Conservation (phyloP, 2,797 vertebrate species). For the Halcyon smyrnensis region DNA sequence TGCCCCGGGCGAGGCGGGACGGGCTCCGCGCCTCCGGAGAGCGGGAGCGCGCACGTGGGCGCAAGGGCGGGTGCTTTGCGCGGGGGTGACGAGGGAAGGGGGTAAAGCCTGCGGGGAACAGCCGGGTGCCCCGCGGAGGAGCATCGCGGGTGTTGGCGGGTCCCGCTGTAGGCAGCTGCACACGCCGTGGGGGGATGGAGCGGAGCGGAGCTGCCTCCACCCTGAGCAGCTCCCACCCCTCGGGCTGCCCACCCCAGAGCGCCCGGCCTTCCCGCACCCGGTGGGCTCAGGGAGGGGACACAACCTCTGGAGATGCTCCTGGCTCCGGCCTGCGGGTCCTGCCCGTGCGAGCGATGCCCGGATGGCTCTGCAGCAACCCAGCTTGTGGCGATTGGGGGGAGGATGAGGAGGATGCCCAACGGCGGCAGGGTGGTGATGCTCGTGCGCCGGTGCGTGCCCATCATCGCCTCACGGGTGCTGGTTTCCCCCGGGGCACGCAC, state of each 20-base stretch:
- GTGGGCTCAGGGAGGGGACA: background rate
- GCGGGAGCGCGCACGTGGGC: background rate
- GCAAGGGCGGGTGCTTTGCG: background rate
- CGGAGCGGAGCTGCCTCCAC: too few species aligned
- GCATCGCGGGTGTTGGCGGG: background rate
- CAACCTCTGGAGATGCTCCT: background rate
- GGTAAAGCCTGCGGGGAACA: background rate
- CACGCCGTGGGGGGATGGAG: background rate
- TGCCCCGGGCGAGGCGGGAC: background rate
- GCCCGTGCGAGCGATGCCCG: rapidly evolving
- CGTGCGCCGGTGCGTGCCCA: rapidly evolving
- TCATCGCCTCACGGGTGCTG: rapidly evolving
- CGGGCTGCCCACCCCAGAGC: rapidly evolving
- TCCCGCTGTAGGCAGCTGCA: rapidly evolving
- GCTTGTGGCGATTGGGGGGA: rapidly evolving
- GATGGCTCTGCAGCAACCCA: background rate
- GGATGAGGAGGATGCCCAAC: rapidly evolving
- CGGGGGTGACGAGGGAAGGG: background rate
- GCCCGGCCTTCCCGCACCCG: rapidly evolving
- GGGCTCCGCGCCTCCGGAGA: background rate
- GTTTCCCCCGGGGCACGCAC: rapidly evolving
- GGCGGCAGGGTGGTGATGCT: background rate
- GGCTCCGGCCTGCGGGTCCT: background rate
- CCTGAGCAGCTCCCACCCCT: rapidly evolving
- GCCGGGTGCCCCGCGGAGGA: background rate